Conservation (phyloP, 2,113 vertebrate species). For the Taurulus bubalis region DNA sequence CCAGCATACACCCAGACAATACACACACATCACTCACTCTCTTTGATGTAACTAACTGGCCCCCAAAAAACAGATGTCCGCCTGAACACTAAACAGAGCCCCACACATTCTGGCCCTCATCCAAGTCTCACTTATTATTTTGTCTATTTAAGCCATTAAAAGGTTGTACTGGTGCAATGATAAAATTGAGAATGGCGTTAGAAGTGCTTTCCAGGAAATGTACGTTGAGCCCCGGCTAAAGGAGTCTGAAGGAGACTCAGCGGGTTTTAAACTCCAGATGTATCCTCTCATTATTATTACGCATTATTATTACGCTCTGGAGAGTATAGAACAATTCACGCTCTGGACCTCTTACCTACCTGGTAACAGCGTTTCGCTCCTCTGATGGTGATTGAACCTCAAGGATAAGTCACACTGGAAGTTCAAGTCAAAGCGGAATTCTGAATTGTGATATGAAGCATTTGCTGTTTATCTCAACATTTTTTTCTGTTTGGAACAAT, state of each 20-base stretch:
- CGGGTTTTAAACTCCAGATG: constrained; percentile 71
- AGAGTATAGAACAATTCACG: constrained; percentile 50
- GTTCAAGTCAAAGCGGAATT: background rate
- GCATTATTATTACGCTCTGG: constrained; percentile 35
- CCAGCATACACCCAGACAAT: constrained; percentile 67
- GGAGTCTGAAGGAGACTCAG: constrained; percentile 41
- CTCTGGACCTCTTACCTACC: constrained; percentile 38
- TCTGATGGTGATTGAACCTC: constrained; percentile 21
- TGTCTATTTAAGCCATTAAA: constrained; percentile 67
- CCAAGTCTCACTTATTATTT: constrained; percentile 69
- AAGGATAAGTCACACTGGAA: constrained; percentile 6
- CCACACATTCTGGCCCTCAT: constrained; percentile 43
- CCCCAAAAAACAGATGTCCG: constrained; percentile 73
- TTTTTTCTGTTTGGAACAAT: constrained; percentile 22
- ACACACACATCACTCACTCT: constrained; percentile 59
- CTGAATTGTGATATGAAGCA: constrained; percentile 11
- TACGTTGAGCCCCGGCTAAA: constrained; percentile 20
- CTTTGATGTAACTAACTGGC: constrained; percentile 66
- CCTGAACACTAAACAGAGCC: constrained; percentile 72
- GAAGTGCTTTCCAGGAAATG: constrained; percentile 72
- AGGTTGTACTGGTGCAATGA: constrained; percentile 49
- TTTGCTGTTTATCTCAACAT: background rate
- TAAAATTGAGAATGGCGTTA: constrained; percentile 67
- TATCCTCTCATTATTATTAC: constrained; percentile 72
- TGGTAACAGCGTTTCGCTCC: constrained; percentile 19